Conservation (phyloP, 2,113 vertebrate species). For the Hymenochirus boettgeri region DNA sequence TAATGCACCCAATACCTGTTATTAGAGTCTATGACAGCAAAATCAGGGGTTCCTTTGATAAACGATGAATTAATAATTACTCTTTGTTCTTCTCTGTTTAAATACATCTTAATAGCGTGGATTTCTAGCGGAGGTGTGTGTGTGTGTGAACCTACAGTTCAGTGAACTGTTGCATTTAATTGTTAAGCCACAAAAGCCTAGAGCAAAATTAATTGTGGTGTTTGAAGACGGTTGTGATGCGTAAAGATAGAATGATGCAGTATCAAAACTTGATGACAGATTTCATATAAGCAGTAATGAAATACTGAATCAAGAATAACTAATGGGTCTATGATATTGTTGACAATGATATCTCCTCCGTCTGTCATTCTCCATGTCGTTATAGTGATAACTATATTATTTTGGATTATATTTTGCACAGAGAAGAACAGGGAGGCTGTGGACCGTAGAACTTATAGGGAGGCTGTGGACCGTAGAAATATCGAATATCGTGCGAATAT, state of each 20-base stretch:
- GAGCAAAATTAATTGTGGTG: not conserved
- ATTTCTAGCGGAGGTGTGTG: not conserved
- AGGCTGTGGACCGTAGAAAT: too few relatives aligned
- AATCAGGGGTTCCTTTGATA: slow-evolving; percentile 1
- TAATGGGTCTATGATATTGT: not conserved
- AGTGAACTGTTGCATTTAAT: slow-evolving; percentile 1
- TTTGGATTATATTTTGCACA: too few relatives aligned
- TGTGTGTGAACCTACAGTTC: not conserved
- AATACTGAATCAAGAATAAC: not conserved
- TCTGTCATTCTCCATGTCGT: too few relatives aligned
- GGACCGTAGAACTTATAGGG: too few relatives aligned
- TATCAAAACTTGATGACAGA: not conserved
- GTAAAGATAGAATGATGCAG: not conserved
- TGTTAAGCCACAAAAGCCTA: not conserved
- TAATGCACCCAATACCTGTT: slow-evolving; percentile 25
- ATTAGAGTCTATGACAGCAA: slow-evolving; percentile 9
- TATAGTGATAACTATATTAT: too few relatives aligned
- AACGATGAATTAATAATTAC: slow-evolving; percentile 24
- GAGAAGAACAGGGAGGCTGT: too few relatives aligned
- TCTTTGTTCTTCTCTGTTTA: not conserved
- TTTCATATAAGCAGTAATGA: not conserved
- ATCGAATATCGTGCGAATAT: too few relatives aligned
- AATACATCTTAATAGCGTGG: not conserved
- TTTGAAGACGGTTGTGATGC: not conserved
- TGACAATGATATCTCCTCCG: not conserved